Evolutionary conservation across 2,888 invertebrate genomes (phyloP).

Genomic region (Holacanthella duospinosa): DNA sequence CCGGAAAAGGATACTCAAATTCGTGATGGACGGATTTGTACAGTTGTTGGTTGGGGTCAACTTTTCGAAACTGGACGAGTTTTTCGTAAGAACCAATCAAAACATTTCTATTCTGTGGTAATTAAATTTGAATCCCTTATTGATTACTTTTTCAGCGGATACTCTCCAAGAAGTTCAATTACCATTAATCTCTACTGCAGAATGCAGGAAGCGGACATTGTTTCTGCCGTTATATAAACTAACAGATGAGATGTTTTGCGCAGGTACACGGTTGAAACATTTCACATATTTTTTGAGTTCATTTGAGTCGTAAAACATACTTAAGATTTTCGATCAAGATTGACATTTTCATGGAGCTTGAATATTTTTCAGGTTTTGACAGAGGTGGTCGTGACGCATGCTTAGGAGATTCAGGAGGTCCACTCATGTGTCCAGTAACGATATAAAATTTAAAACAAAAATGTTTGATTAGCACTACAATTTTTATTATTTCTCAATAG

Average conservation of each 20-base stretch:
- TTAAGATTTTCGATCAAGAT: too few species aligned
- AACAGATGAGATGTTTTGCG: constrained; percentile 72
- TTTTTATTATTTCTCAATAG: constrained; percentile 40
- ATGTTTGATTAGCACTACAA: too few species aligned
- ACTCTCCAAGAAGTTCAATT: constrained; percentile 70
- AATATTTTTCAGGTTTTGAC: too few species aligned
- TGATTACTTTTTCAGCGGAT: constrained; percentile 56
- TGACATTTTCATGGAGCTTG: too few species aligned
- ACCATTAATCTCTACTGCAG: constrained; percentile 64
- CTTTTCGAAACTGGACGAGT: constrained; percentile 65
- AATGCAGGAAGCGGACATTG: constrained; percentile 62
- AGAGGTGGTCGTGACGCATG: constrained; percentile 70
- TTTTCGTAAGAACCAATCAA: constrained; percentile 54
- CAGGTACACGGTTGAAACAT: too few species aligned
- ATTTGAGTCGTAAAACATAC: too few species aligned
- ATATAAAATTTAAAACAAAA: constrained; percentile 19
- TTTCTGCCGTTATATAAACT: constrained; percentile 64
- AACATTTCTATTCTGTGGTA: background rate
- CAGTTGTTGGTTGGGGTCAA: constrained; percentile 72
- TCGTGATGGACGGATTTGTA: constrained; percentile 58
- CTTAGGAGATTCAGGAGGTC: constrained; percentile 68
- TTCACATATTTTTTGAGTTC: too few species aligned
- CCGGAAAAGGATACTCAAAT: constrained; percentile 49
- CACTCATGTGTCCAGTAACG: constrained; percentile 64
- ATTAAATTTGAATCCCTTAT: background rate